Evolutionary conservation across 2,113 vertebrate species (phyloP).

Genomic region (Miniopterus natalensis): DNA sequence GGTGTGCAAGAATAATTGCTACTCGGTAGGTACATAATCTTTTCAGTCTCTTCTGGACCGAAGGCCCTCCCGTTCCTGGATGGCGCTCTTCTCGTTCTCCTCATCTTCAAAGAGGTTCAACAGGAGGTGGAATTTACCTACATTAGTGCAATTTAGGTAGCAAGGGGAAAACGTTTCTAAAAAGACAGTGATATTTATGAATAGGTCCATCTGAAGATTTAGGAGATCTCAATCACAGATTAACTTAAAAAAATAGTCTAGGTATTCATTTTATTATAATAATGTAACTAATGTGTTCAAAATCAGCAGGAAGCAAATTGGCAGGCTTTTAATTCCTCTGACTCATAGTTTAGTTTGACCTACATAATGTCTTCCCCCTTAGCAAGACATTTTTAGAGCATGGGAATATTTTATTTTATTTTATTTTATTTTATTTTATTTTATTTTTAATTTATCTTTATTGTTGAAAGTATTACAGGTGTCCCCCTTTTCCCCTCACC

Average conservation of each 20-base stretch:
- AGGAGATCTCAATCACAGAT: not conserved
- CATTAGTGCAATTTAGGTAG: not conserved
- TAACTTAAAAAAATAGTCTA: constrained; percentile 15
- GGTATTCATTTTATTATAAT: not conserved
- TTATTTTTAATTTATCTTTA: too few species aligned
- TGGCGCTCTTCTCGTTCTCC: not conserved
- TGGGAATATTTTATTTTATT: too few species aligned
- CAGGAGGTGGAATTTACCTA: constrained; percentile 28
- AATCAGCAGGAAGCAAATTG: constrained; percentile 1
- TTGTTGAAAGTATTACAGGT: too few species aligned
- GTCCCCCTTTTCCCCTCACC: too few species aligned
- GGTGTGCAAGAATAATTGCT: not conserved
- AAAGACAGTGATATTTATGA: not conserved
- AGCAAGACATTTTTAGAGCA: not conserved
- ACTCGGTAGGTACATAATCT: not conserved
- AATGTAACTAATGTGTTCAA: not conserved
- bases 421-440: too few species aligned
- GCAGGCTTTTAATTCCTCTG: not conserved
- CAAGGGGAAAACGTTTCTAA: not conserved
- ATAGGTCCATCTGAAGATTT: not conserved
- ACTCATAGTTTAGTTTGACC: constrained; percentile 46
- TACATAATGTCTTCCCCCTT: not conserved
- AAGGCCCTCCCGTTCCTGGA: not conserved
- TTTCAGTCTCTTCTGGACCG: not conserved
- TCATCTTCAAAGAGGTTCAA: not conserved